A percentile compares a stretch with the other conserved stretches of the same genome.
These are phyloP conservation scores for Cephalopholis sonnerati DNA, from an alignment of 2,113 vertebrate species.

Conservation along the genomic window DNA sequence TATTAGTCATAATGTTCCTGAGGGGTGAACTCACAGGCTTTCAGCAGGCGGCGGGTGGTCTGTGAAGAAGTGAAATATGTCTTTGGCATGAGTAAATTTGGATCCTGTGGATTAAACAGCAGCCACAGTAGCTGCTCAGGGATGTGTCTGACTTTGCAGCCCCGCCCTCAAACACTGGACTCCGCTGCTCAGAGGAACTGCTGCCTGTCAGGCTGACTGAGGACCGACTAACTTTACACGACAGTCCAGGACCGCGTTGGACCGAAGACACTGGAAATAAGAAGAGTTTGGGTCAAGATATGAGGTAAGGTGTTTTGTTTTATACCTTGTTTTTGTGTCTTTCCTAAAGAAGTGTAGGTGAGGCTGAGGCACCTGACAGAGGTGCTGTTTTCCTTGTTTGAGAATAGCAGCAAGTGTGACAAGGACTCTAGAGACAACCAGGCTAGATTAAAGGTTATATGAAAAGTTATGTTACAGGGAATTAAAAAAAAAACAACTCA, in stretches of 20 bases:
- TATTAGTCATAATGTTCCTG: neutral
- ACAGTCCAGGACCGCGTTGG: neutral
- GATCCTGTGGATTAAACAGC: conserved; percentile 29
- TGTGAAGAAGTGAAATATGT: neutral
- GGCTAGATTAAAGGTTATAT: neutral
- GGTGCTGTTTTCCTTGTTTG: neutral
- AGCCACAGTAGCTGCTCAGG: conserved; percentile 33
- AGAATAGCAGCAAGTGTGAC: neutral
- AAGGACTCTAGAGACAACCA: neutral
- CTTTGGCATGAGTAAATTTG: neutral
- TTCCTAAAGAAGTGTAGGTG: neutral
- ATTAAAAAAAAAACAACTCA: neutral
- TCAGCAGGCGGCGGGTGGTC: conserved; percentile 1
- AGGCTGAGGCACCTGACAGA: conserved; percentile 51
- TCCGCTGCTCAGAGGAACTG: conserved; percentile 13
- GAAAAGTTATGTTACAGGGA: neutral
- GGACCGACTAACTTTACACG: conserved; percentile 15
- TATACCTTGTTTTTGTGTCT: neutral
- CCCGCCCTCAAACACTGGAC: conserved; percentile 64
- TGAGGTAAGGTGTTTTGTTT: conserved; percentile 36
- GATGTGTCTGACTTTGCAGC: conserved; percentile 51
- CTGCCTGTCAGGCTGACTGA: conserved; percentile 46
- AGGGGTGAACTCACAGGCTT: neutral
- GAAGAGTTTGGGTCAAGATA: neutral
- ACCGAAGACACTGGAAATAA: neutral